A percentile compares a stretch with the other conserved stretches of the same genome.
Conservation (phyloP, 2,113 vertebrate species). For the Piaya cayana region DNA sequence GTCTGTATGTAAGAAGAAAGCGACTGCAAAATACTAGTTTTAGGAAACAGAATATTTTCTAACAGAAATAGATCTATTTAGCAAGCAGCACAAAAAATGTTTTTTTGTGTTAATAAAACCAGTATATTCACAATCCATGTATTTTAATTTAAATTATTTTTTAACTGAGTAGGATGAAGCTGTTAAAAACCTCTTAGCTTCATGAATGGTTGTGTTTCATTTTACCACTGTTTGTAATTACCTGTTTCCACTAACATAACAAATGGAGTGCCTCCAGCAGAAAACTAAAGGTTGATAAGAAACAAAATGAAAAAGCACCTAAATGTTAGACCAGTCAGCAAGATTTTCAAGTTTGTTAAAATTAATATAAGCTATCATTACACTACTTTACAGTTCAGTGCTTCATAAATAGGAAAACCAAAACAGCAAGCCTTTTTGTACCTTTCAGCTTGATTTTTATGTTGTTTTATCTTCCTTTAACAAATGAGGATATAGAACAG, state of each 20-base stretch:
- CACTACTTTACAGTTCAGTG: slow-evolving; percentile 13
- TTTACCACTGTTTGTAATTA: slow-evolving; percentile 25
- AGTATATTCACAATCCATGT: background rate
- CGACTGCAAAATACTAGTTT: background rate
- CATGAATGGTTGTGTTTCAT: background rate
- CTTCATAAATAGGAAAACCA: slow-evolving; percentile 37
- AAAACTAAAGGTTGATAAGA: slow-evolving; percentile 36
- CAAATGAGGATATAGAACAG: background rate
- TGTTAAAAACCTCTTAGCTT: slow-evolving; percentile 1
- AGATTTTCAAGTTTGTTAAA: slow-evolving; percentile 43
- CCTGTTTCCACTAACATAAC: background rate
- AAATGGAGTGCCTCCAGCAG: background rate
- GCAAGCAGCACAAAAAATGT: background rate
- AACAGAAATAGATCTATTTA: background rate
- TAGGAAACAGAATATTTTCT: background rate
- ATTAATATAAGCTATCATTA: slow-evolving; percentile 47
- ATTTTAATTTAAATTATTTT: background rate
- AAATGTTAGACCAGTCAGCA: slow-evolving; percentile 31
- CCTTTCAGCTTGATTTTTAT: background rate
- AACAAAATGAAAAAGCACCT: slow-evolving; percentile 17
- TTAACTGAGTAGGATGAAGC: background rate
- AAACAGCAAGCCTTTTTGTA: background rate
- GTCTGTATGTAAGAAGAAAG: background rate
- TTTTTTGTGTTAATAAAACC: background rate
- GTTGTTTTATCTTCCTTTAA: background rate